A percentile compares a stretch with the other conserved stretches of the same genome.
These are phyloP conservation scores for Heliornis fulica DNA, from an alignment of 2,113 vertebrate genomes.

Conservation along the genomic window DNA sequence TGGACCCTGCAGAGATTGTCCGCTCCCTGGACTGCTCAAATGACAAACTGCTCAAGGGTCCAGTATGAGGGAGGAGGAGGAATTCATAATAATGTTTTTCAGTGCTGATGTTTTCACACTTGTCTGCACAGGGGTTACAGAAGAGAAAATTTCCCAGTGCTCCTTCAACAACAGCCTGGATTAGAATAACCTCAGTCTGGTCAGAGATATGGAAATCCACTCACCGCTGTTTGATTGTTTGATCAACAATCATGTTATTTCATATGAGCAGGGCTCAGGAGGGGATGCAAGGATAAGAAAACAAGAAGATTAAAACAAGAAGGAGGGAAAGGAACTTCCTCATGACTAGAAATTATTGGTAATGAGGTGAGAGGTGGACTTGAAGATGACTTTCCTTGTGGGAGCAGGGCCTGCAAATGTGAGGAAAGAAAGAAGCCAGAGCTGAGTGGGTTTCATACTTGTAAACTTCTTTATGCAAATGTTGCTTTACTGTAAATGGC, in stretches of 20 bases:
- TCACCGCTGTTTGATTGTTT: background rate
- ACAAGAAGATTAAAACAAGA: background rate
- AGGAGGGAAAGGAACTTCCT: background rate
- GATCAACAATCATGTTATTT: background rate
- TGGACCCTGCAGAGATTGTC: background rate
- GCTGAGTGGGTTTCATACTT: background rate
- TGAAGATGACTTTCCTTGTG: background rate
- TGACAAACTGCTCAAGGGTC: background rate
- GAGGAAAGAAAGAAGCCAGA: background rate
- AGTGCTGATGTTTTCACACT: background rate
- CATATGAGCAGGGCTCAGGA: fast-evolving
- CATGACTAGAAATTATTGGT: background rate
- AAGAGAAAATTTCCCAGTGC: background rate
- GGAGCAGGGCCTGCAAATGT: background rate
- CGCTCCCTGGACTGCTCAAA: fast-evolving
- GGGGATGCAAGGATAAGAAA: background rate
- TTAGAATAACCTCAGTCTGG: background rate
- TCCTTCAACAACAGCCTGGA: background rate
- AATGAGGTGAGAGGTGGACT: background rate
- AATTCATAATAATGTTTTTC: fast-evolving
- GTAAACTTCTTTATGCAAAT: background rate
- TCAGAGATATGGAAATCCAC: background rate
- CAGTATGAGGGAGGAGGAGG: background rate
- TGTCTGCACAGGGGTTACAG: background rate
- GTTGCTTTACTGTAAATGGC: background rate